Conservation (phyloP, 2,888 invertebrate genomes). For the Ligdia adustata region DNA sequence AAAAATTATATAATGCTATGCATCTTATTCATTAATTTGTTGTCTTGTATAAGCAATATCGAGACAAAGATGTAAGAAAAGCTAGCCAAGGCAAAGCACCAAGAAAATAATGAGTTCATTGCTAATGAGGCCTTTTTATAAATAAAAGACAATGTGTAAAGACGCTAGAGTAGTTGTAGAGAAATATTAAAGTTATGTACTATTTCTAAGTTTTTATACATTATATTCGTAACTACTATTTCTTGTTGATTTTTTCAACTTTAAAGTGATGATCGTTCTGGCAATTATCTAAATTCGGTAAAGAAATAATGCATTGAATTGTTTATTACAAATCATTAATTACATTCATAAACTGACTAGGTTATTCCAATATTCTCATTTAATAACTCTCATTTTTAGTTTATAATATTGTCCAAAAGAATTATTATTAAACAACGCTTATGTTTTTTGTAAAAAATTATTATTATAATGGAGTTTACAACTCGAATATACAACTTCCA, state of each 20-base stretch:
- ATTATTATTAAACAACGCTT: slow-evolving; percentile 6
- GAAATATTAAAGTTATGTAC: slow-evolving; percentile 1
- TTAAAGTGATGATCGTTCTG: too few relatives aligned
- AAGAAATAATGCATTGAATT: too few relatives aligned
- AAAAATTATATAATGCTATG: too few relatives aligned
- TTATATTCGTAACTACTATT: slow-evolving; percentile 1
- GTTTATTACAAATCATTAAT: too few relatives aligned
- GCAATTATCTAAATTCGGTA: too few relatives aligned
- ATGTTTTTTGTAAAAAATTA: slow-evolving; percentile 15
- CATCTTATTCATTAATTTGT: too few relatives aligned
- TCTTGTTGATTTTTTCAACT: too few relatives aligned
- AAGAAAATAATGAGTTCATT: slow-evolving; percentile 5
- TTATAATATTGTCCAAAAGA: slow-evolving; percentile 1
- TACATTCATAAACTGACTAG: too few relatives aligned
- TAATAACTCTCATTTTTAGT: neutral
- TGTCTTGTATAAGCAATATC: too few relatives aligned
- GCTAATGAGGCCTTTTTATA: slow-evolving; percentile 6
- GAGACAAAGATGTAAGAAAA: too few relatives aligned
- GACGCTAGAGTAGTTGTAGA: slow-evolving; percentile 23
- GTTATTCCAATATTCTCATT: too few relatives aligned
- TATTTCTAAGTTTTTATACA: neutral
- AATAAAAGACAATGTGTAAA: slow-evolving; percentile 8
- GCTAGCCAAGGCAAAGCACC: too few relatives aligned
- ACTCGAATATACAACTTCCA: slow-evolving; percentile 15
- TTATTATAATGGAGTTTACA: slow-evolving; percentile 2